Base-by-base conservation (phyloP, 2,888 invertebrate genomes). In the Polymixis lichenea region DNA sequence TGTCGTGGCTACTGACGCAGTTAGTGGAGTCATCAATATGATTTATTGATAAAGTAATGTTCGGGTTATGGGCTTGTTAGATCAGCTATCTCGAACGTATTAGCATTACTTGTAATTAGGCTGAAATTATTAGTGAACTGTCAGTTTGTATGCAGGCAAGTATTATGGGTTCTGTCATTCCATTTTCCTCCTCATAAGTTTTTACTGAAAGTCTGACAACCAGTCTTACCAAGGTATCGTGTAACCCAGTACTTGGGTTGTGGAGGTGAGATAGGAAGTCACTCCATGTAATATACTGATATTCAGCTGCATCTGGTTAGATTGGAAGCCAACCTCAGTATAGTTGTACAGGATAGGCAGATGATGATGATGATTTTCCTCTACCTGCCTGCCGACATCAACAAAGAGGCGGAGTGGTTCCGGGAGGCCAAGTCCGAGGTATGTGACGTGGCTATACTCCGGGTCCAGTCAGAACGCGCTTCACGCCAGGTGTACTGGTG, bases 31-130 rank as follows among this genome's bases (percentile, higher is more conserved):
- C 78, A 78, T 84, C 77, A 74, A 78, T 77, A 70, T 82, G 77
- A 83, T 69, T 53, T 51, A 82, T 76, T 85, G 65, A 65, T 70
- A 66, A 51, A 67, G 51, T 70, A 61, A 85, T 85, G 60, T 79
- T 65, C 43, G 56, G 65, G 32, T 62, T 84, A 82, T 65, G 68
- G 64, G 25, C 49, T 56, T 62, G 72, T 85, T 85, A 77, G 82
- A 82, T 82, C 72, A 81, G 46, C 72, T 85, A 85, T 85, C 72
- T 51, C 17, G 58, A 77, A 71, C 22, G 51, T 70, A 85, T 77
- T 80, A 84, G 43, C 78, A 28, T 83, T 61, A 80, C 65, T 66
- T 77, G 60, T 69, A 66, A 80, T 83, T 66, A 78, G 8, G 25
- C 22, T 66, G 51, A 83, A 66, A 70, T 80, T 51, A 70, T 77